These are phyloP conservation scores for Monodelphis domestica DNA, from an alignment of 2,797 vertebrate species.

Conservation along the genomic window DNA sequence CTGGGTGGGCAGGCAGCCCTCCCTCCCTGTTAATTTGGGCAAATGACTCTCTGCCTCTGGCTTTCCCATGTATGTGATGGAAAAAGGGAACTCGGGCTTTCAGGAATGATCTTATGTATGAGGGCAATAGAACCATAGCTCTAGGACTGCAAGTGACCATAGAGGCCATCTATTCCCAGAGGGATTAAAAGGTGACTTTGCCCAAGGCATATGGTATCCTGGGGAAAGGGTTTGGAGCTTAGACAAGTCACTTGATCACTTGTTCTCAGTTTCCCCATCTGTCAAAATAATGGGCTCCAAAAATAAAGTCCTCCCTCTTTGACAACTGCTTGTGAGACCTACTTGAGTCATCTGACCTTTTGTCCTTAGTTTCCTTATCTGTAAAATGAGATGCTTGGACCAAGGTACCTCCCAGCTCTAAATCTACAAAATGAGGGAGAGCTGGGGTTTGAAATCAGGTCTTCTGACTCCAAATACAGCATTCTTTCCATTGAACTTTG, in stretches of 20 bases:
- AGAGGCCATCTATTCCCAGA: not conserved
- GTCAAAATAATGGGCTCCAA: not conserved
- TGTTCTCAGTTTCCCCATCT: not conserved
- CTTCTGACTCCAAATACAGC: not conserved
- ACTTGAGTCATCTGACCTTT: not conserved
- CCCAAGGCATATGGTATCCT: not conserved
- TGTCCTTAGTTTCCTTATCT: not conserved
- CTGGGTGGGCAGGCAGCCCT: not conserved
- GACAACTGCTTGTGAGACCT: not conserved
- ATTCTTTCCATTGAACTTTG: not conserved
- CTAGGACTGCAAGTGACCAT: not conserved
- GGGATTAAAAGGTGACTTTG: not conserved
- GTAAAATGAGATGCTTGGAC: not conserved
- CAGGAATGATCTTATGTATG: not conserved
- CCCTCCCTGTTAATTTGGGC: not conserved
- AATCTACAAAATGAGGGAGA: not conserved
- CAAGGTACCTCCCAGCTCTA: not conserved
- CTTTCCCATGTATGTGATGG: not conserved
- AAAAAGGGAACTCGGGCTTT: not conserved
- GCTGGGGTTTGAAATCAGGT: not conserved
- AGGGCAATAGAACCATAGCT: not conserved
- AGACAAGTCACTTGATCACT: not conserved
- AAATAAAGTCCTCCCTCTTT: not conserved
- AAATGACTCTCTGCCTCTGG: not conserved
- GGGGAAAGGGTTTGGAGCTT: not conserved